Percentiles rank a stretch among this genome's conserved stretches.
phyloP scores from a whole-genome alignment of 2,888 invertebrate species.

The Shargacucullia verbasci region DNA sequence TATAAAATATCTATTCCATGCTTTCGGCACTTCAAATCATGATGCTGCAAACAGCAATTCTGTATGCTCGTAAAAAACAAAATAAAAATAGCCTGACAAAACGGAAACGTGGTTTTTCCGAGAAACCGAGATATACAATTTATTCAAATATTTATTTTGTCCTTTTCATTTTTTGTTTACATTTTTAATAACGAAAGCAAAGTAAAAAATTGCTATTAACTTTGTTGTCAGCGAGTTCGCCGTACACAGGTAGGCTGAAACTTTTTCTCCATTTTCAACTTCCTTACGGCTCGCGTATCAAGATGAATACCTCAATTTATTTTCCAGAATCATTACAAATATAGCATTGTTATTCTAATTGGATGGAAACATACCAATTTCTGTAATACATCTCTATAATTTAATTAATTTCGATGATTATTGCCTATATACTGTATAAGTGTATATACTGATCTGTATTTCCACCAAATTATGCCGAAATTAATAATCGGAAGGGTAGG shows the following conservation, averaged over 20 bases:
- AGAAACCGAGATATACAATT: no score
- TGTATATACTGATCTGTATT: constrained; percentile 23
- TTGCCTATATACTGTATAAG: no score
- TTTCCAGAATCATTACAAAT: not conserved
- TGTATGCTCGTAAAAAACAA: no score
- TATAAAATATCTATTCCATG: no score
- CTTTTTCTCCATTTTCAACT: constrained; percentile 19
- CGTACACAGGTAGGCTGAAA: not conserved
- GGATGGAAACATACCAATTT: not conserved
- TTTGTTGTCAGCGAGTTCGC: not conserved
- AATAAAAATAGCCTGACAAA: no score
- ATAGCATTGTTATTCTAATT: no score
- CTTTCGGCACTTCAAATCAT: no score
- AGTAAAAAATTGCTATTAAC: no score
- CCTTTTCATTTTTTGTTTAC: no score
- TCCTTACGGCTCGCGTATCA: not conserved
- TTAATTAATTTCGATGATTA: constrained; percentile 15
- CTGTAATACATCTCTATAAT: constrained; percentile 9
- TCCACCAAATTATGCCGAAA: constrained; percentile 28
- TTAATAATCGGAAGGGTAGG: constrained; percentile 45
- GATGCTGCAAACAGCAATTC: not conserved
- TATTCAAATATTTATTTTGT: no score
- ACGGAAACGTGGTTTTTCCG: no score
- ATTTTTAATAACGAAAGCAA: no score
- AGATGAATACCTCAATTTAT: constrained; percentile 12